Evolutionary conservation across 1,140 invertebrate genomes (phyloP).

Genomic region (Drosophila jambulina): DNA sequence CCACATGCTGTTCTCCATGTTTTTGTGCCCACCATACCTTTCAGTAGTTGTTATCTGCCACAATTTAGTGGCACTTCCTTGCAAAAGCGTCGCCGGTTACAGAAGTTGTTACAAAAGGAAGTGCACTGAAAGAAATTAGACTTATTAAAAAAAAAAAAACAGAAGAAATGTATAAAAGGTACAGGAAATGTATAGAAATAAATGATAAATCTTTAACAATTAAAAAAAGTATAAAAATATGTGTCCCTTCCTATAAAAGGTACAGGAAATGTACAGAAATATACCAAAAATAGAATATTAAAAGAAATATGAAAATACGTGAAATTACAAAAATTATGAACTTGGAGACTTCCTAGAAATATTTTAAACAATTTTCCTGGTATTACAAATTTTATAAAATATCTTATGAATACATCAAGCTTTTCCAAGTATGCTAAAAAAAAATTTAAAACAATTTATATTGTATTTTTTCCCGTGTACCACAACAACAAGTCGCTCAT

Average conservation of each 20-base stretch:
- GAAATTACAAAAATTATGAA: background rate
- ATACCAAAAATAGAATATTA: background rate
- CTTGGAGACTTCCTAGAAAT: background rate
- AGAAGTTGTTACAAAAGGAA: slow-evolving; percentile 34
- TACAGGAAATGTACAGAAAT: background rate
- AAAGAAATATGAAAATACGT: background rate
- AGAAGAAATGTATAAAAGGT: background rate
- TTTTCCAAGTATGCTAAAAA: too few species aligned
- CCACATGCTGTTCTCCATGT: slow-evolving; percentile 68
- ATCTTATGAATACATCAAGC: too few species aligned
- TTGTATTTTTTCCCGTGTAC: background rate
- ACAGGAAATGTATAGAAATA: too few species aligned
- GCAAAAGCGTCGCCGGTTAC: slow-evolving; percentile 72
- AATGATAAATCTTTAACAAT: background rate
- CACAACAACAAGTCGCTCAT: slow-evolving; percentile 24
- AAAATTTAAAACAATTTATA: too few species aligned
- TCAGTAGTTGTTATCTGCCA: slow-evolving; percentile 70
- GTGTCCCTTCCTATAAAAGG: rapidly evolving
- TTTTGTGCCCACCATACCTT: slow-evolving; percentile 20
- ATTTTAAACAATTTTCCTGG: background rate
- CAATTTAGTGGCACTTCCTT: slow-evolving; percentile 83
- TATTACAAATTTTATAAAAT: background rate
- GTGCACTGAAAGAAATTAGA: background rate
- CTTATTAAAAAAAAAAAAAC: background rate
- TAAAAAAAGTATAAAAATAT: background rate